Evolutionary conservation across 2,888 invertebrate genomes (phyloP), one percentile per base, ranked within the genome.

Genomic region (Cordylochernes scorpioides): DNA sequence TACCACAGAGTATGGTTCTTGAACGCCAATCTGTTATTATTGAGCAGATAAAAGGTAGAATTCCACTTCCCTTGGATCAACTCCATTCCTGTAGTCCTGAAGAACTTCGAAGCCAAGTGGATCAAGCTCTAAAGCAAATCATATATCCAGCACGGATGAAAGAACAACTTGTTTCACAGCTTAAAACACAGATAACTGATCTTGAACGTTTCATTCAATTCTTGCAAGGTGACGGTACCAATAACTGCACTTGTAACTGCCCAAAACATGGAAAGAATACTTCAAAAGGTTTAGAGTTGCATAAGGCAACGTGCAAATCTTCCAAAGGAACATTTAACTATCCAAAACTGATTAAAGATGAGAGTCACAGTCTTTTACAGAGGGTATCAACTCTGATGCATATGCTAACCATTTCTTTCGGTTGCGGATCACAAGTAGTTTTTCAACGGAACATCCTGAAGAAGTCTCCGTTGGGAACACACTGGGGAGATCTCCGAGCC

Each of bases 181-280:
- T 99, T 13, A 88, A 91, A 55, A 80, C 84, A 1, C 94, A 99
- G 58, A 82, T 99, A 30, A 69, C 73, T 24, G 97, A 99, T 55
- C 63, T 99, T 54, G 94, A 99, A 53, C 67, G 88, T 40, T 97
- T 94, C 50, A 88, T 99, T 42, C 70, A 74, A 44, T 72, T 88
- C 47, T 63, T 99, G 46, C 94, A 97, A 62, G 71, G 71, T 41
- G 45, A 14, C n/a, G n/a, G n/a, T n/a, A n/a, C n/a, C n/a, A n/a
- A 45, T 19, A 43, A 49, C 27, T 57, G 58, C 41, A 48, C 52
- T 3, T 57, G 57, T 43, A 44, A 45, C 30, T 49, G 49, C 35
- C 48, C 53, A 15, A 46, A 54, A 8, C 56, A 57, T 44, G 44
- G 46, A 27, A 42, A 42, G 25, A 34, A 32, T 17, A 28, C n/a